Evolutionary conservation across 2,797 vertebrate genomes (phyloP).

Genomic region (Halcyon badia): DNA sequence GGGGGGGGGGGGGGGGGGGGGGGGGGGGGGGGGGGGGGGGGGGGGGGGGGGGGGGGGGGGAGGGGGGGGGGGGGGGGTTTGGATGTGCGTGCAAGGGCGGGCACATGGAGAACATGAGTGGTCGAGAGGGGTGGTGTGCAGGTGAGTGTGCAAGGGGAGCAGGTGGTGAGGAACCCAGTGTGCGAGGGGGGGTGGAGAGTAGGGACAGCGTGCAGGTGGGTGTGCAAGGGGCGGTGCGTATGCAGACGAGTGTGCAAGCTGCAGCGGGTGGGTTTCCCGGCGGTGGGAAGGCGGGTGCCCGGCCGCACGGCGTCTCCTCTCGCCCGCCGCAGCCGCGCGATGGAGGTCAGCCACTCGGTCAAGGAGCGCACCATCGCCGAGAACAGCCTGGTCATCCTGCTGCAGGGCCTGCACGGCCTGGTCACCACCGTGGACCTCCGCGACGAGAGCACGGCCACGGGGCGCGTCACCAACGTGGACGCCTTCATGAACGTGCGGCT

Average conservation of each 20-base stretch:
- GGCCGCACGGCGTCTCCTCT: not conserved
- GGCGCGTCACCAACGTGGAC: slow-evolving; percentile 90
- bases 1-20: not conserved
- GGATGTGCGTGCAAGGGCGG: not conserved
- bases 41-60: not conserved
- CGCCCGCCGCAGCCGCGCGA: not conserved
- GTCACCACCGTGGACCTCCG: slow-evolving; percentile 93
- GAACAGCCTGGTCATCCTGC: slow-evolving; percentile 94
- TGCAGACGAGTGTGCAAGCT: not conserved
- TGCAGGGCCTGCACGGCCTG: slow-evolving; percentile 90
- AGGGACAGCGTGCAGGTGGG: not conserved
- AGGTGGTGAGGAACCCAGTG: not conserved
- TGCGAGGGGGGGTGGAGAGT: not conserved
- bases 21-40: too few species aligned
- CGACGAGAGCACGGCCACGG: slow-evolving; percentile 89
- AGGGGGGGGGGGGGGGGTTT: not conserved
- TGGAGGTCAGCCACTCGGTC: slow-evolving; percentile 87
- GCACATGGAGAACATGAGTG: not conserved
- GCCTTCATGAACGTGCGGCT: slow-evolving; percentile 97
- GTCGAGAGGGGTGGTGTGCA: not conserved
- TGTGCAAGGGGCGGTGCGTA: not conserved
- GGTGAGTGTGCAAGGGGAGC: not conserved
- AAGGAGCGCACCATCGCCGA: slow-evolving; percentile 93
- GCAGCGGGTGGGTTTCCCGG: not conserved
- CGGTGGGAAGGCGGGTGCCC: not conserved